A percentile compares a stretch with the other conserved stretches of the same genome.
Evolutionary conservation across 2,113 vertebrate genomes (phyloP).

Genomic region (Festucalex cinctus): DNA sequence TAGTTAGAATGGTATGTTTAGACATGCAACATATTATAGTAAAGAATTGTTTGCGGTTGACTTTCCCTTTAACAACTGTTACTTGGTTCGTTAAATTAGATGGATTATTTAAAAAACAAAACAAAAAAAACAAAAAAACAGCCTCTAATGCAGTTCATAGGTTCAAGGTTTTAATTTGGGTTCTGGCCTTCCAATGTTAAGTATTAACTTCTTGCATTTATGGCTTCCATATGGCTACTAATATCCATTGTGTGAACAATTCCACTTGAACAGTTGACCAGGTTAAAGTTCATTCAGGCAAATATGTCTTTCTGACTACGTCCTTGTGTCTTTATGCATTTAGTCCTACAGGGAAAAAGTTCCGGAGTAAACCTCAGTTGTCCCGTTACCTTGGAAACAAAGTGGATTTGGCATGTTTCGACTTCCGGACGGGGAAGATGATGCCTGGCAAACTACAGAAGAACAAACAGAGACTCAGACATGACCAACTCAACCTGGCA

Average conservation of each 20-base stretch:
- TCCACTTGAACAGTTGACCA: background rate
- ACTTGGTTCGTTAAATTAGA: background rate
- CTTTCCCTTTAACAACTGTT: background rate
- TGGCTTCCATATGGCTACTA: too few relatives aligned
- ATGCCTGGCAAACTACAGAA: conserved; percentile 62
- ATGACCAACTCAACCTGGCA: conserved; percentile 44
- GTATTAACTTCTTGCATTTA: too few relatives aligned
- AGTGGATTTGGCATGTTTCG: conserved; percentile 62
- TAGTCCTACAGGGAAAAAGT: conserved; percentile 66
- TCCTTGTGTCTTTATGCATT: background rate
- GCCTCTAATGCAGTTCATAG: too few relatives aligned
- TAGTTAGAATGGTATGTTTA: too few relatives aligned
- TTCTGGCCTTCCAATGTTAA: too few relatives aligned
- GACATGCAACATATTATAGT: too few relatives aligned
- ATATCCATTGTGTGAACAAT: background rate
- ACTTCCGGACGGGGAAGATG: conserved; percentile 66
- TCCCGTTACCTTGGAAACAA: conserved; percentile 62
- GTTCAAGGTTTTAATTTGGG: too few relatives aligned
- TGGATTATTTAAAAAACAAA: background rate
- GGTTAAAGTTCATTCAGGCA: background rate
- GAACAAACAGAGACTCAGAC: conserved; percentile 56
- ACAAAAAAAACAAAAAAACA: too few relatives aligned
- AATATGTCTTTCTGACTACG: conserved; percentile 1
- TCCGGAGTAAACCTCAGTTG: conserved; percentile 65
- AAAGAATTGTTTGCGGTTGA: too few relatives aligned